These are phyloP conservation scores for Agrochola lota DNA, from an alignment of 2,888 invertebrate species.

Conservation along the genomic window DNA sequence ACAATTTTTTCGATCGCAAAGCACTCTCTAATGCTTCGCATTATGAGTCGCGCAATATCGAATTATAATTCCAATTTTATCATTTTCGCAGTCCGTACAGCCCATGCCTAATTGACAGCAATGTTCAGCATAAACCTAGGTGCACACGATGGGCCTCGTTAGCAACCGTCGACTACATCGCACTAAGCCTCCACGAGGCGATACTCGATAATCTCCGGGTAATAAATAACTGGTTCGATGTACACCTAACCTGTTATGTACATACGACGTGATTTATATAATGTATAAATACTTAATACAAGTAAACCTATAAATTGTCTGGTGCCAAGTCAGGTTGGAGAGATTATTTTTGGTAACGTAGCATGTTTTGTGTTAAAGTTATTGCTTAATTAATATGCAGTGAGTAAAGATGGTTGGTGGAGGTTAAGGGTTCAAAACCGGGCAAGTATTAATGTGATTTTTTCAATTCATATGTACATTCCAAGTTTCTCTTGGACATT, in stretches of 20 bases:
- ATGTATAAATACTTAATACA: conserved; percentile 22
- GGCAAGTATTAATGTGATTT: no score
- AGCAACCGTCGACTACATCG: conserved; percentile 40
- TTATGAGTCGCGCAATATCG: no score
- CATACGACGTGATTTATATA: conserved; percentile 42
- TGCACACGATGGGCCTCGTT: conserved; percentile 56
- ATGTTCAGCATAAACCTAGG: conserved; percentile 29
- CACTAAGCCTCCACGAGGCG: conserved; percentile 40
- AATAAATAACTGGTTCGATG: conserved; percentile 52
- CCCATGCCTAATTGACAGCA: conserved; percentile 45
- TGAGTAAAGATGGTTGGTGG: no score
- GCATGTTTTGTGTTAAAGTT: background rate
- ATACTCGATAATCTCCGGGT: conserved; percentile 53
- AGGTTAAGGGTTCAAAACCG: no score
- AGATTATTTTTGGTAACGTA: conserved; percentile 12
- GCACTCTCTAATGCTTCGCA: no score
- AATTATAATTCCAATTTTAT: background rate
- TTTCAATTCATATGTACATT: no score
- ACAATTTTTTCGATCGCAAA: no score
- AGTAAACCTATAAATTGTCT: conserved; percentile 35
- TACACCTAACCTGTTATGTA: conserved; percentile 35
- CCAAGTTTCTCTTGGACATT: no score
- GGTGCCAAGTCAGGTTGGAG: background rate
- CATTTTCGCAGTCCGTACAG: conserved; percentile 1
- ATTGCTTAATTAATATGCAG: background rate